Percentiles rank a stretch among this genome's conserved stretches.
Conservation (phyloP, 1,140 invertebrate species). For the Neoseiulus cucumeris region DNA sequence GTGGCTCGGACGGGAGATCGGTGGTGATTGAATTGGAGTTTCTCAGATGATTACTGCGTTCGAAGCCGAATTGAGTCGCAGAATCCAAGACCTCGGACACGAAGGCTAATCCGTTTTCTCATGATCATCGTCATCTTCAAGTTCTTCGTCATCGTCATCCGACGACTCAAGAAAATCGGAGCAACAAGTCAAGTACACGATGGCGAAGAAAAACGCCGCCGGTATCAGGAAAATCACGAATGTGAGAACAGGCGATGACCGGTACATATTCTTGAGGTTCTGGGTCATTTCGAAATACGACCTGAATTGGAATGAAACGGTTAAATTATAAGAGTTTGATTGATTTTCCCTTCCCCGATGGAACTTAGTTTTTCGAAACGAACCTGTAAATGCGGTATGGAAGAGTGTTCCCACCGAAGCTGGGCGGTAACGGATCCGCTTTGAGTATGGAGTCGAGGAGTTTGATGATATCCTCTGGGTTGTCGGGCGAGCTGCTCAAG, state of each 20-base stretch:
- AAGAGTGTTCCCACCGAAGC: neutral
- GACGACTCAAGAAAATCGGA: constrained; percentile 78
- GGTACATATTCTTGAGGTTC: constrained; percentile 46
- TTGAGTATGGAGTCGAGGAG: constrained; percentile 23
- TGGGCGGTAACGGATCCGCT: constrained; percentile 13
- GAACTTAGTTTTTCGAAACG: constrained; percentile 39
- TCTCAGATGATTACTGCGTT: too few species aligned
- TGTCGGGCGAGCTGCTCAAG: constrained; percentile 52
- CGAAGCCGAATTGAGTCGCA: too few species aligned
- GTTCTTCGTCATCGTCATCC: constrained; percentile 47
- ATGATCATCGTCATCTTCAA: constrained; percentile 25
- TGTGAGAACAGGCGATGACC: constrained; percentile 47
- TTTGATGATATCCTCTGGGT: constrained; percentile 23
- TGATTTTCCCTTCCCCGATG: neutral
- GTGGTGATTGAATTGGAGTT: too few species aligned
- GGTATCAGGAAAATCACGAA: constrained; percentile 63
- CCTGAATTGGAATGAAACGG: neutral
- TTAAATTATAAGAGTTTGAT: neutral
- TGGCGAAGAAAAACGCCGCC: constrained; percentile 69
- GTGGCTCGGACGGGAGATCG: too few species aligned
- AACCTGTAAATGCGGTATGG: neutral
- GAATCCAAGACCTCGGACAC: too few species aligned
- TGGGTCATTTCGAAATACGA: constrained; percentile 45
- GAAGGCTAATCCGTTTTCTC: constrained; percentile 2
- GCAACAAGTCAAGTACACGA: constrained; percentile 80